These are phyloP conservation scores for Noctua comes DNA, from an alignment of 2,888 invertebrate species.

Conservation along the genomic window DNA sequence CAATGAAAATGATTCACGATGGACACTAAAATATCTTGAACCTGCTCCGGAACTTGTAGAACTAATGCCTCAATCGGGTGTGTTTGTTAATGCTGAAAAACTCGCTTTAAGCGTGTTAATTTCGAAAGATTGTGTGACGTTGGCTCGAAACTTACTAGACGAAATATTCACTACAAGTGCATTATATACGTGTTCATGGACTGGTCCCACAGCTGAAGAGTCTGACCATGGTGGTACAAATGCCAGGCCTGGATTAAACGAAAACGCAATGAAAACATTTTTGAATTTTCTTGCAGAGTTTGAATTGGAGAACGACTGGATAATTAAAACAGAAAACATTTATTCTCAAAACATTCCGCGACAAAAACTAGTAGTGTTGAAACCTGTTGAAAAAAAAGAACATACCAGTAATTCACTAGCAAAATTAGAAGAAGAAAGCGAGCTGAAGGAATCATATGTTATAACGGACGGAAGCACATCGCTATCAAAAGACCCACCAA, in stretches of 20 bases:
- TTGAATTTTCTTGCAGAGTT: constrained; percentile 8
- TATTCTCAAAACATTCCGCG: background rate
- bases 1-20: constrained; percentile 16
- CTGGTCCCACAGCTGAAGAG: background rate
- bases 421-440: background rate
- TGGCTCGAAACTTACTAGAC: background rate
- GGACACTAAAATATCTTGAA: constrained; percentile 19
- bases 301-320: background rate
- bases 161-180: constrained; percentile 22
- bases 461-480: background rate
- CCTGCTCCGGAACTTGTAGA: constrained; percentile 14
- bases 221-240: background rate
- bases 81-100: constrained; percentile 2
- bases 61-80: constrained; percentile 6
- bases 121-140: background rate
- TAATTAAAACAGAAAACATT: constrained; percentile 2
- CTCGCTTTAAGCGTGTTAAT: background rate
- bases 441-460: background rate
- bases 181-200: constrained; percentile 8
- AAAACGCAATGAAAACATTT: constrained; percentile 6
- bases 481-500: background rate
- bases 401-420: background rate
- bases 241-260: background rate
- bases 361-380: background rate
- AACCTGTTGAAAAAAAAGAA: background rate